These are phyloP conservation scores for Chromis chromis DNA, from an alignment of 2,797 vertebrate species.

Conservation along the genomic window DNA sequence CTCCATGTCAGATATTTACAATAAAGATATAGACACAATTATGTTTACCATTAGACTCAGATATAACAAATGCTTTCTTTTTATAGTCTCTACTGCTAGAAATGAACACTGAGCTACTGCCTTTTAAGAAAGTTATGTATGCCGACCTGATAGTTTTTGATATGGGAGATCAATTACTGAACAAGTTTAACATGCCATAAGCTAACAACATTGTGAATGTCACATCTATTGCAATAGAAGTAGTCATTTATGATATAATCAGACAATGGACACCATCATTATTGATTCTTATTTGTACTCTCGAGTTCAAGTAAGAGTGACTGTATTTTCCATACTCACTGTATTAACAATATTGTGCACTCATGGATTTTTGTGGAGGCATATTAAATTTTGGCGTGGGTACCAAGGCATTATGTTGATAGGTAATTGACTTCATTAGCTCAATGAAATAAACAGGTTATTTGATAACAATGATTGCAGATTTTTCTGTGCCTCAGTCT, in stretches of 20 bases:
- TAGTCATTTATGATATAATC: conserved; percentile 73
- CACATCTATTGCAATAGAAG: conserved; percentile 72
- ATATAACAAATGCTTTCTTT: conserved; percentile 79
- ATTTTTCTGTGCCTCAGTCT: conserved; percentile 18
- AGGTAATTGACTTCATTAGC: conserved; percentile 73
- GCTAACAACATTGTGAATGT: conserved; percentile 77
- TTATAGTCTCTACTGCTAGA: conserved; percentile 83
- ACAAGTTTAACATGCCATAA: conserved; percentile 73
- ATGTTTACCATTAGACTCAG: conserved; percentile 81
- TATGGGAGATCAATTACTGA: conserved; percentile 79
- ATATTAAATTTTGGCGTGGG: conserved; percentile 72
- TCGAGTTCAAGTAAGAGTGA: conserved; percentile 67
- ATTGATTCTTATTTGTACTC: conserved; percentile 69
- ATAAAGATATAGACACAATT: conserved; percentile 73
- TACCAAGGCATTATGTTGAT: conserved; percentile 78
- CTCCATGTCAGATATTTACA: conserved; percentile 80
- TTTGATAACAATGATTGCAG: conserved; percentile 61
- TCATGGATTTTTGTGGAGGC: conserved; percentile 73
- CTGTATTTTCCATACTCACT: conserved; percentile 74
- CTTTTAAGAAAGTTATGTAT: conserved; percentile 76
- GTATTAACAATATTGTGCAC: conserved; percentile 80
- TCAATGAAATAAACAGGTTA: conserved; percentile 78
- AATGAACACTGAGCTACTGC: conserved; percentile 83
- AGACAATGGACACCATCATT: conserved; percentile 54
- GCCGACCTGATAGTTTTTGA: conserved; percentile 75